phyloP scores from a whole-genome alignment of 2,888 invertebrate species.

The Harpagoxenus sublaevis region DNA sequence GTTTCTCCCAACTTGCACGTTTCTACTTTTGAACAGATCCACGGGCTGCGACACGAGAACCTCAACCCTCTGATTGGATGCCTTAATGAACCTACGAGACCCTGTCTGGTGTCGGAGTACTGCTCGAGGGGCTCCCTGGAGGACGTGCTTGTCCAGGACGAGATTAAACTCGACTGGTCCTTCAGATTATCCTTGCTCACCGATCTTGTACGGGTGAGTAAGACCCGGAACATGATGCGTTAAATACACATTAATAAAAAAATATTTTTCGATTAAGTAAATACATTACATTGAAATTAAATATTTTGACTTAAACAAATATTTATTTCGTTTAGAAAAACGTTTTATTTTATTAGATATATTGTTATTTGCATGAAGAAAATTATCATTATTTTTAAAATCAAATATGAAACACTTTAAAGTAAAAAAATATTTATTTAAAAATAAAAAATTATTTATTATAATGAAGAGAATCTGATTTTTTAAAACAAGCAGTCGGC shows the following conservation, averaged over 20 bases:
- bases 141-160: constrained; percentile 95
- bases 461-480: too few species aligned
- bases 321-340: too few species aligned
- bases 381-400: too few species aligned
- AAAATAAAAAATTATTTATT: too few species aligned
- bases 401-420: too few species aligned
- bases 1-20: not conserved
- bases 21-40: constrained; percentile 87
- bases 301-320: too few species aligned
- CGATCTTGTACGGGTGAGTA: constrained; percentile 93
- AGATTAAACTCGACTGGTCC: constrained; percentile 97
- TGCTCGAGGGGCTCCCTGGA: constrained; percentile 95
- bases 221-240: not conserved
- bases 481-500: too few species aligned
- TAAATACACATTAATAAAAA: not conserved
- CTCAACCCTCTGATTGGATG: constrained; percentile 96
- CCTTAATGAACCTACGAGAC: constrained; percentile 92
- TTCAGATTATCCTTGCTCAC: constrained; percentile 97
- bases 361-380: too few species aligned
- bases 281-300: too few species aligned
- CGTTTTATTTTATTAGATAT: too few species aligned
- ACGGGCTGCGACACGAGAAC: constrained; percentile 96
- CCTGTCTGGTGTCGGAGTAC: constrained; percentile 94
- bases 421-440: too few species aligned
- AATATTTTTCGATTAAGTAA: too few species aligned